These are phyloP conservation scores for Esox masquinongy DNA, from an alignment of 2,797 vertebrate species.

Conservation along the genomic window DNA sequence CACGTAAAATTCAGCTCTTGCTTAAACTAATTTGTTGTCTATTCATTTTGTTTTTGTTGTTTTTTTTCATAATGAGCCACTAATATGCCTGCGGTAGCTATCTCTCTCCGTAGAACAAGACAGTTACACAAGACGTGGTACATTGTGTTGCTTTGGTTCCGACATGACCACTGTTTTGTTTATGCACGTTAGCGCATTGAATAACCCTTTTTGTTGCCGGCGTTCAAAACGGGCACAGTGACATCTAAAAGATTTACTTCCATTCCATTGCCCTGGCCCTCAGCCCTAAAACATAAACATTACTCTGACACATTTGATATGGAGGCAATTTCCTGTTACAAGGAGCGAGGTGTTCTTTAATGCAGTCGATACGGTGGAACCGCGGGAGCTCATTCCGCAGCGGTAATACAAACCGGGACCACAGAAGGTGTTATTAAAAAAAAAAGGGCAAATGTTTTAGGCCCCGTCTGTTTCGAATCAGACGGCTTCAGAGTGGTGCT, in stretches of 20 bases:
- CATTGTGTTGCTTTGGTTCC: neutral
- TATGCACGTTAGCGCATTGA: too few species aligned
- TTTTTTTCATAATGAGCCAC: conserved; percentile 19
- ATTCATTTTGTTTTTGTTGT: neutral
- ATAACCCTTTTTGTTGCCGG: neutral
- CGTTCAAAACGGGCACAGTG: conserved; percentile 23
- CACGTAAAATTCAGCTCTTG: conserved; percentile 9
- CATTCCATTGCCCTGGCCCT: conserved; percentile 31
- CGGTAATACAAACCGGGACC: conserved; percentile 49
- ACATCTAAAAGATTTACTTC: conserved; percentile 58
- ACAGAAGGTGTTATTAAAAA: conserved; percentile 31
- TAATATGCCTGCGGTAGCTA: conserved; percentile 13
- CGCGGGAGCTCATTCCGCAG: conserved; percentile 57
- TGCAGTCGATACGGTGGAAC: conserved; percentile 69
- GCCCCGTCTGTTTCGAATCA: conserved; percentile 11
- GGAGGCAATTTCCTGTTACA: conserved; percentile 77
- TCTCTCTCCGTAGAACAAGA: conserved; percentile 8
- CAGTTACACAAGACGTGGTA: neutral
- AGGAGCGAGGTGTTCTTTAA: conserved; percentile 69
- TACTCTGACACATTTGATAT: conserved; percentile 72
- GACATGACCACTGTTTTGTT: neutral
- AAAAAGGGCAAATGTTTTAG: conserved; percentile 11
- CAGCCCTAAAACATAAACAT: conserved; percentile 60
- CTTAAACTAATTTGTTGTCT: neutral
- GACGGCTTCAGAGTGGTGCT: neutral